Evolutionary conservation across 2,888 invertebrate genomes (phyloP), one percentile per base, ranked within the genome.

Genomic region (Chymomyza procnemis): DNA sequence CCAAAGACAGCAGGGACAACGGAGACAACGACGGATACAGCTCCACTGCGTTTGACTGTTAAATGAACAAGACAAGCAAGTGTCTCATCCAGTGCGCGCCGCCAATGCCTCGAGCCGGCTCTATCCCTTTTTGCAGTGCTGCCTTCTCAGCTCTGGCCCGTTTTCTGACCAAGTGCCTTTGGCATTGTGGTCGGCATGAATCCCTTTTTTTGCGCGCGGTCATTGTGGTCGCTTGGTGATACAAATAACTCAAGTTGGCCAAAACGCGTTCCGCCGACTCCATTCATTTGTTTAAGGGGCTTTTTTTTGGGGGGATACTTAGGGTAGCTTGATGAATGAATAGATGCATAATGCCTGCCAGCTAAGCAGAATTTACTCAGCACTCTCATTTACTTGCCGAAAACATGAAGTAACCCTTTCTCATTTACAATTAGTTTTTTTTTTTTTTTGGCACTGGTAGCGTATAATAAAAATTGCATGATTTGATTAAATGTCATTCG

Each of bases 1-100:
- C 77, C 79, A 86, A 67, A 14, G 41, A 12, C 41, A 16, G n/a
- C 12, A 22, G n/a, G 18, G 59, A 21, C 48, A 14, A 61, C 50
- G 64, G 30, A 59, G 18, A 2, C 52, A 21, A n/a, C 21, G 18
- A 21, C 46, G 30, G 26, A 26, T 4, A 56, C 22, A 22, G 22
- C 34, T 26, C 67, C 69, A 70, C 70, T 77, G 64, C 76, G 78
- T 80, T 82, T 86, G 86, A 85, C 85, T 81, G 86, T 75, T 86
- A 84, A 82, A 79, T 86, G 87, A 82, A 81, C 82, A 86, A 83
- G 84, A 74, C 21, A 60, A 61, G 56, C 30, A 55, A 56, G 63
- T n/a, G 26, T 14, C 59, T 58, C 68, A 69, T 61, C 67, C 64
- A 34, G 56, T 65, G 63, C 64, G n/a, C n/a, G n/a, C n/a, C n/a